Evolutionary conservation across 2,797 vertebrate genomes (phyloP).

Genomic region (Poliocrania exsul): DNA sequence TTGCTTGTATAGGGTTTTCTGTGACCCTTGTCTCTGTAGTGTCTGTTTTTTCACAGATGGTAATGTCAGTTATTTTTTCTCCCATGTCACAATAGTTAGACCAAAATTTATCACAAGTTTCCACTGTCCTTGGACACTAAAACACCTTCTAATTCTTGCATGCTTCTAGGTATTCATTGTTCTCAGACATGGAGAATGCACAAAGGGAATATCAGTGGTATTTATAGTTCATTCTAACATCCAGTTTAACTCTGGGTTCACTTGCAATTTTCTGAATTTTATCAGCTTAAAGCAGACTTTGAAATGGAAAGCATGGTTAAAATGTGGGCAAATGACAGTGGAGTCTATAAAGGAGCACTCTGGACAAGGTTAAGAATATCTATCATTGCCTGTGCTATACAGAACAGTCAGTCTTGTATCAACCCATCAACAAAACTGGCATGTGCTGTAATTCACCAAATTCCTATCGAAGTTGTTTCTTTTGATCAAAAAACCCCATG

Average conservation of each 20-base stretch:
- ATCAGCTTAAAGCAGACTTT: background rate
- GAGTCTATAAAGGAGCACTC: background rate
- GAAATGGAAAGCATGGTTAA: background rate
- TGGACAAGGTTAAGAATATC: background rate
- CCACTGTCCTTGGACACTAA: background rate
- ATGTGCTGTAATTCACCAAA: background rate
- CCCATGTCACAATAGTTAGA: background rate
- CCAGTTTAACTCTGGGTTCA: background rate
- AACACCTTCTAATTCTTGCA: background rate
- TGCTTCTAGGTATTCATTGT: background rate
- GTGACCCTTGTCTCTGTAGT: background rate
- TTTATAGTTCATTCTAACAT: background rate
- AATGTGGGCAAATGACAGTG: background rate
- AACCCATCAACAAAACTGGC: background rate
- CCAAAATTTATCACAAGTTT: background rate
- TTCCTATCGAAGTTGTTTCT: background rate
- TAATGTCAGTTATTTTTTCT: background rate
- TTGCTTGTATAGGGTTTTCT: background rate
- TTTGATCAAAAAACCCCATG: background rate
- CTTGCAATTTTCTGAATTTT: background rate
- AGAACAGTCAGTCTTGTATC: background rate
- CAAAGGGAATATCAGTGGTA: background rate
- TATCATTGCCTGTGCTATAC: background rate
- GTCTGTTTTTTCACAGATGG: background rate
- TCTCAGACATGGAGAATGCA: background rate